Conservation (phyloP, 2,797 vertebrate species). For the Dryobates pubescens region DNA sequence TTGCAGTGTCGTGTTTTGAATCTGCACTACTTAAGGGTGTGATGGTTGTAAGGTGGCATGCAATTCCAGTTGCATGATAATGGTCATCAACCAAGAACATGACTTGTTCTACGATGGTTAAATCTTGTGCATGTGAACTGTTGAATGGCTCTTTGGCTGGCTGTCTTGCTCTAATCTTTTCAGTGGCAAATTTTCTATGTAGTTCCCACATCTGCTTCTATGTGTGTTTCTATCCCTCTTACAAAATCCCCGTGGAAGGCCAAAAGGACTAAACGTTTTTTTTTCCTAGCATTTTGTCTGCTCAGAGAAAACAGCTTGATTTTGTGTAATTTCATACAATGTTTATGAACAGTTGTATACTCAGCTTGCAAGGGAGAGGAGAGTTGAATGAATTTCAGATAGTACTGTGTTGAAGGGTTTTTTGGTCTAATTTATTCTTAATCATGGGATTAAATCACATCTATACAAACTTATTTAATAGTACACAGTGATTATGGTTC, state of each 20-base stretch:
- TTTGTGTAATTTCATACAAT: not conserved
- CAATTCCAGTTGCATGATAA: not conserved
- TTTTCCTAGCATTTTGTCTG: not conserved
- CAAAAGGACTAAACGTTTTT: not conserved
- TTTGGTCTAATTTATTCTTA: not conserved
- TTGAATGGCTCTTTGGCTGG: not conserved
- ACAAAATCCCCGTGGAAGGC: not conserved
- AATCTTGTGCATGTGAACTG: not conserved
- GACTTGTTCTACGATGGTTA: not conserved
- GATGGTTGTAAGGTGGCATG: not conserved
- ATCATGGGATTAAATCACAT: not conserved
- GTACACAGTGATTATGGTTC: not conserved
- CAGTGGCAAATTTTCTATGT: not conserved
- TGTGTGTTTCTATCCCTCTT: not conserved
- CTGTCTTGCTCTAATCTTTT: not conserved
- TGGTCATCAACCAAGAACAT: not conserved
- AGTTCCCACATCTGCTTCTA: not conserved
- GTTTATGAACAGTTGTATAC: not conserved
- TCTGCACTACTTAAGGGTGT: not conserved
- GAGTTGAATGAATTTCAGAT: not conserved
- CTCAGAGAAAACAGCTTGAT: not conserved
- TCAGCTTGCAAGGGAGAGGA: not conserved
- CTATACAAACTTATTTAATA: slow-evolving; percentile 9
- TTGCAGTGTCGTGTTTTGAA: not conserved
- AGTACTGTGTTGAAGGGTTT: not conserved